Base-by-base conservation (phyloP, 2,113 vertebrate species). In the Sebastes schlegelii region DNA sequence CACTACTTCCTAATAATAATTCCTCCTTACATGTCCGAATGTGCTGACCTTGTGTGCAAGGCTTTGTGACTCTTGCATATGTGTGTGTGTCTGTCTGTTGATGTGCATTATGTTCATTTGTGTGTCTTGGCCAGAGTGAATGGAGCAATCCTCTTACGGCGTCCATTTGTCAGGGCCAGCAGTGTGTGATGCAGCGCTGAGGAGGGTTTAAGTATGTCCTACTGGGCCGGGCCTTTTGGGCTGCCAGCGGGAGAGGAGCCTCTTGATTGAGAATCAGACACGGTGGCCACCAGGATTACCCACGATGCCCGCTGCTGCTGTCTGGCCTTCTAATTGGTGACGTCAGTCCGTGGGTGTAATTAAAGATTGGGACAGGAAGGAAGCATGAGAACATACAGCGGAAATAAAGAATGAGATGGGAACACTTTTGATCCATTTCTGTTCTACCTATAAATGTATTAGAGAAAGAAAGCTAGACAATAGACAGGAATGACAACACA, bases 261-360 rank as follows among this genome's bases (percentile, higher is more conserved):
- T 75, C 63, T 65, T 61, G 63, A 81, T 67, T 87, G 66, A 52
- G 26, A 85, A 65, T 58, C 21, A 80, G 65, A 79, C 63, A 55
- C 21, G 4, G 46, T 48, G 61, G 52, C 43, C 66, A 79, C 48
- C 42, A 69, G 82, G 89, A 93, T 92, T 93, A 92, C 81, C 52
- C 71, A 72, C 69, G 77, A 62, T 74, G 6, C 82, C 80, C 19
- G 14, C 58, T 68, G 65, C 55, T 21, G 23, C 60, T 42, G 76
- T 74, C 83, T 83, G 23, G 67, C 42, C 66, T 26, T 82, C 9
- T 79, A 62, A 91, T 82, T 62, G 21, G 80, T 84, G 84, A 92
- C 40, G 57, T 88, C 71, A 80, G 75, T 65, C 60, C 0, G 11
- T 73, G 64, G 61, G 49, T 66, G 74, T 61, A 64, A 82, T 77